Evolutionary conservation across 2,888 invertebrate genomes (phyloP), one percentile per base, ranked within the genome.

Genomic region (Deilephila elpenor): DNA sequence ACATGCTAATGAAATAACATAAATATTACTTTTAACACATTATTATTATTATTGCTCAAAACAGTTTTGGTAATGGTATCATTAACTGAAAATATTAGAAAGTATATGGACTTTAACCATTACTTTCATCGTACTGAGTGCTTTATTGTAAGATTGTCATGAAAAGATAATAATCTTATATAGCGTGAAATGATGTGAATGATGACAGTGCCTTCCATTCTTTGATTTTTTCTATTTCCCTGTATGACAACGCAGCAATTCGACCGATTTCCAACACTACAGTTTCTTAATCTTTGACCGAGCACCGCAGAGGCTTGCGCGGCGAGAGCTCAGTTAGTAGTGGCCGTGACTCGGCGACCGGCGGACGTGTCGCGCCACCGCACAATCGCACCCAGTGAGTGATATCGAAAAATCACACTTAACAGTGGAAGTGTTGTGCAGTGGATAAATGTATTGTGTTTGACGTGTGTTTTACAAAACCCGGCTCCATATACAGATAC

Each of bases 291-390:
- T 90, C 86, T 89, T 85, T 88, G 89, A 87, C 88, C 83, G 77
- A 83, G 85, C 80, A 78, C 88, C 86, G 89, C 86, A 85, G 89
- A 89, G 89, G 88, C 87, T 89, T 92, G 93, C 92, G 93, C 92
- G 89, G 86, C 84, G 84, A 86, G 83, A 79, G 79, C 77, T 82
- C 88, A 93, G n/a, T n/a, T n/a, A n/a, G 93, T 93, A 81, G 80
- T 82, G 80, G 79, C 84, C 91, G 93, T 81, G 92, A 80, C 83
- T 78, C 82, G 81, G 87, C 79, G 86, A 78, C 77, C 86, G 76
- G 78, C 79, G 87, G 85, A 86, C 89, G 90, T 84, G 75, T 77
- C 83, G 84, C 82, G 83, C 82, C 75, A 74, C 73, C 79, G 73
- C 75, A 79, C 76, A 25, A 80, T 80, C 84, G 82, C 81, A 80